Evolutionary conservation across 1,140 invertebrate species (phyloP).

Genomic region (Drosophila mauritiana): DNA sequence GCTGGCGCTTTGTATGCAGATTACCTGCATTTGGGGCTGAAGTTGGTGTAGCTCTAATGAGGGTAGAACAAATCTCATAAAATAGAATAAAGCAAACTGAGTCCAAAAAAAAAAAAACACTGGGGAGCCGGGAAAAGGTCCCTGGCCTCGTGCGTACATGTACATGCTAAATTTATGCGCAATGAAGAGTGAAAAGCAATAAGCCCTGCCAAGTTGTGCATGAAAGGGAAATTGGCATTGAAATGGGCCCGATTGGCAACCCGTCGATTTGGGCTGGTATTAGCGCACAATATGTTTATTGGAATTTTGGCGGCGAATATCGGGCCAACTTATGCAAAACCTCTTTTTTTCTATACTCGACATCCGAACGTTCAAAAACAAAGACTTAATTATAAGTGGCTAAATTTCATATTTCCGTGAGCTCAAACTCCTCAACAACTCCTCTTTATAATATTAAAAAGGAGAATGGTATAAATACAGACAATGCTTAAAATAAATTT

Average conservation of each 20-base stretch:
- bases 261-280: slow-evolving; percentile 25
- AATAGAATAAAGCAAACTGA: slow-evolving; percentile 21
- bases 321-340: neutral
- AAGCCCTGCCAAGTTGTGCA: slow-evolving; percentile 80
- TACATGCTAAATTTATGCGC: slow-evolving; percentile 76
- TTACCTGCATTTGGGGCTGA: slow-evolving; percentile 55
- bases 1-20: slow-evolving; percentile 69
- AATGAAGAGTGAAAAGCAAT: slow-evolving; percentile 81
- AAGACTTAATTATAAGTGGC: no score
- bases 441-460: no score
- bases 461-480: no score
- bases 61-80: slow-evolving; percentile 61
- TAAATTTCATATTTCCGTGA: no score
- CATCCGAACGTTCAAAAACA: no score
- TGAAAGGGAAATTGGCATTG: slow-evolving; percentile 78
- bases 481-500: no score
- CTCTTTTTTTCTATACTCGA: no score
- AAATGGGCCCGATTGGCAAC: slow-evolving; percentile 42
- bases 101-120: neutral
- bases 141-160: slow-evolving; percentile 43
- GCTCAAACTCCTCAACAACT: no score
- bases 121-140: slow-evolving; percentile 5
- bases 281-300: slow-evolving; percentile 50
- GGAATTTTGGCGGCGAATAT: slow-evolving; percentile 31
- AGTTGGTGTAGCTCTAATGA: slow-evolving; percentile 57